Base-by-base conservation (phyloP, 2,888 invertebrate species). In the Andrena haemorrhoa region DNA sequence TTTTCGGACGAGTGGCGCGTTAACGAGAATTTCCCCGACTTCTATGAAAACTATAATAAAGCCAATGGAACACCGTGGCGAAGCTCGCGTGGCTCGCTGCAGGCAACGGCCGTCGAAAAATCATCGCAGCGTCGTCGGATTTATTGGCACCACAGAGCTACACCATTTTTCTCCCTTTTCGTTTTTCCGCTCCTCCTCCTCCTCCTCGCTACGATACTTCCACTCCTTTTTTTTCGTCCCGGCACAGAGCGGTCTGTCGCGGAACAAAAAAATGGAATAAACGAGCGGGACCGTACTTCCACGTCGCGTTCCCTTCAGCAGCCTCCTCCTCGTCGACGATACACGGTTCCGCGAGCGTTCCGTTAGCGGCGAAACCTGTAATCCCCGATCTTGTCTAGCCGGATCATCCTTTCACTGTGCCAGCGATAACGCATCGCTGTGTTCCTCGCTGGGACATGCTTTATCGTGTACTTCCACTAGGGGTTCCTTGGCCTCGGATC, bases 391-490 rank as follows among this genome's bases (percentile, higher is more conserved):
- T 72, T 79, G 79, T 86, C 87, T 79, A 65, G 77, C 71, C 35
- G 87, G 87, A 86, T 86, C 78, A 86, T 86, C 87, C 87, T 72
- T 75, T 81, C 66, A 63, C 88, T 35, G 68, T 23, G 77, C 73
- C 77, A 63, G 69, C 77, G 86, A 86, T 86, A 84, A 83, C 86
- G 75, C 75, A 60, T 61, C 81, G 78, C 63, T 41, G 69, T 80
- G 56, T 53, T 77, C 58, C 58, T 49, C 74, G 69, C 20, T 35
- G 64, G 76, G 69, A 81, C 79, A 75, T 72, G 84, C 76, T 81
- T 63, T 75, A 71, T 51, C 84, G 58, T 49, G 66, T 49, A 70
- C 79, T 63, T 79, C 78, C 68, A 77, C 47, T 31, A 7, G 20
- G 20, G 31, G 66, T 63, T 77, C 53, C 68, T 76, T 68, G 58